phyloP scores from a whole-genome alignment of 1,140 invertebrate genomes.

The Lasaia peninsularis region DNA sequence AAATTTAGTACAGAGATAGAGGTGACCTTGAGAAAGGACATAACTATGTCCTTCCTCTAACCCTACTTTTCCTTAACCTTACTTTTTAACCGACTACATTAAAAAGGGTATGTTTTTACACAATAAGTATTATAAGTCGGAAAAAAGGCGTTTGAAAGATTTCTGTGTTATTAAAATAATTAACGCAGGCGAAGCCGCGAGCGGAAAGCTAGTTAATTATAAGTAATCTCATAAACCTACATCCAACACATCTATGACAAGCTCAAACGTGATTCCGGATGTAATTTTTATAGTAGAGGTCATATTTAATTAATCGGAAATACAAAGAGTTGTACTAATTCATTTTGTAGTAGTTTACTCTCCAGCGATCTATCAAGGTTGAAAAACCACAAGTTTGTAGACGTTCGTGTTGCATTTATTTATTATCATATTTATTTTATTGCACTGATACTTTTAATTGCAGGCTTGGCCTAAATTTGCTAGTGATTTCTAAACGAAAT shows the following conservation, averaged over 20 bases:
- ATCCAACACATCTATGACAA: not conserved
- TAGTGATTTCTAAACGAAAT: too few relatives aligned
- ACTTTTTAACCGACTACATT: too few relatives aligned
- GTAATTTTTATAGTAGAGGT: slow-evolving; percentile 5
- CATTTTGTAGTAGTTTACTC: slow-evolving; percentile 6
- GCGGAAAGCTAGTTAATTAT: too few relatives aligned
- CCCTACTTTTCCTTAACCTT: too few relatives aligned
- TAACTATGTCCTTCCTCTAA: too few relatives aligned
- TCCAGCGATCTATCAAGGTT: not conserved
- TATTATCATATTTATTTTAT: not conserved
- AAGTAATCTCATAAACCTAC: not conserved
- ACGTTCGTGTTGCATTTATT: not conserved
- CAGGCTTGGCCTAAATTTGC: not conserved
- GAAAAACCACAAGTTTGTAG: not conserved
- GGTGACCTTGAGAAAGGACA: too few relatives aligned
- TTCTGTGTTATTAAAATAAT: too few relatives aligned
- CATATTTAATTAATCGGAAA: slow-evolving; percentile 7
- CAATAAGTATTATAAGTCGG: too few relatives aligned
- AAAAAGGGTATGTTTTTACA: too few relatives aligned
- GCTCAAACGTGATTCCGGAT: not conserved
- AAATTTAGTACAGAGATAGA: too few relatives aligned
- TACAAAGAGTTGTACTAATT: slow-evolving; percentile 1
- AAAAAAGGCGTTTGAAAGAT: too few relatives aligned
- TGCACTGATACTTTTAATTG: not conserved
- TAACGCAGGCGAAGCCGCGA: too few relatives aligned